Percentiles rank a stretch among this genome's conserved stretches.
phyloP scores from a whole-genome alignment of 2,888 invertebrate genomes.

The Orthosia incerta region DNA sequence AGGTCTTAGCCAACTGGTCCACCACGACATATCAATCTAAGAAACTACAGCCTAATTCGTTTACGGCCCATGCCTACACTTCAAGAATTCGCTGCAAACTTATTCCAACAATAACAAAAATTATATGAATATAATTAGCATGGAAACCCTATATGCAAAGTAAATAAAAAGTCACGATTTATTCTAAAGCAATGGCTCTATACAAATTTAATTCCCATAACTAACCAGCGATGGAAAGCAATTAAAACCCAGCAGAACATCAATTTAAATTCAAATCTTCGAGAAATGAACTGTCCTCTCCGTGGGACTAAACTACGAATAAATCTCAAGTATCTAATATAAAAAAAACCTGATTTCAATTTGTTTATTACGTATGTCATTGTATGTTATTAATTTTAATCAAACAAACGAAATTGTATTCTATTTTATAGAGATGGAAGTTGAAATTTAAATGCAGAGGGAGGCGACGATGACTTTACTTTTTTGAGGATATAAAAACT shows the following conservation, averaged over 20 bases:
- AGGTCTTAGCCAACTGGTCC: no score
- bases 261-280: conserved; percentile 50
- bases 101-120: no score
- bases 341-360: conserved; percentile 64
- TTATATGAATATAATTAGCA: no score
- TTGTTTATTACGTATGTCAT: conserved; percentile 61
- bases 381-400: conserved; percentile 46
- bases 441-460: conserved; percentile 6
- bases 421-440: conserved; percentile 4
- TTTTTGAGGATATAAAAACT: conserved; percentile 49
- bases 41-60: no score
- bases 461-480: conserved; percentile 49
- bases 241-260: conserved; percentile 48
- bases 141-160: no score
- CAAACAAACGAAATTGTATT: conserved; percentile 24
- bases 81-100: no score
- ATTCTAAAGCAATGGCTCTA: background rate
- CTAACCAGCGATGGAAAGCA: conserved; percentile 31
- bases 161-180: background rate
- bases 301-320: conserved; percentile 49
- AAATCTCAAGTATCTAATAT: conserved; percentile 59
- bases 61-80: no score
- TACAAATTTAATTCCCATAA: conserved; percentile 24
- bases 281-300: conserved; percentile 51
- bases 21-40: no score